phyloP scores from a whole-genome alignment of 2,888 invertebrate species.

The Zeuzera pyrina region DNA sequence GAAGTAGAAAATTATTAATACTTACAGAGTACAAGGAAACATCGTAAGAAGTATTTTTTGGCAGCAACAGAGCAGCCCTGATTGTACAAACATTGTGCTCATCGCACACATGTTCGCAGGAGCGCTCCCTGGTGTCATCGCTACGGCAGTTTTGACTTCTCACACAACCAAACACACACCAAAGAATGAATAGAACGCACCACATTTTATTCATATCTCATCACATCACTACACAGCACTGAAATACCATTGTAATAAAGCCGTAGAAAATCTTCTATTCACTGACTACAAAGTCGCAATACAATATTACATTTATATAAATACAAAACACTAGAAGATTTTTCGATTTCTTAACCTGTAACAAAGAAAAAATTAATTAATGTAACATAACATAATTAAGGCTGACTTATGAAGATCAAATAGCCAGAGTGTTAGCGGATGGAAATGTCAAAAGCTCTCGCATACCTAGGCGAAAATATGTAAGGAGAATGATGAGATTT shows the following conservation, averaged over 20 bases:
- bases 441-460: too few relatives aligned
- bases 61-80: conserved; percentile 77
- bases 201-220: conserved; percentile 41
- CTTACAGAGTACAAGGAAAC: conserved; percentile 70
- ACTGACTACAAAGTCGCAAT: too few relatives aligned
- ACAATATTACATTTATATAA: too few relatives aligned
- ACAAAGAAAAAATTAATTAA: too few relatives aligned
- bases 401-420: too few relatives aligned
- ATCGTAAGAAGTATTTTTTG: conserved; percentile 68
- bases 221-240: conserved; percentile 29
- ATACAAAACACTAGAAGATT: too few relatives aligned
- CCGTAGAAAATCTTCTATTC: not conserved
- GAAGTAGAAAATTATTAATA: too few relatives aligned
- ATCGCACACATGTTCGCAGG: conserved; percentile 66
- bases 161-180: conserved; percentile 21
- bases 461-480: too few relatives aligned
- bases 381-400: too few relatives aligned
- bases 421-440: too few relatives aligned
- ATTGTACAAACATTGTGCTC: conserved; percentile 70
- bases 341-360: too few relatives aligned
- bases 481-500: too few relatives aligned
- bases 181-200: conserved; percentile 32
- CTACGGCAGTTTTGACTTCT: conserved; percentile 47
- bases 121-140: conserved; percentile 38
- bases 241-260: not conserved